These are phyloP conservation scores for Neosilurus mollespiculum DNA, from an alignment of 2,797 vertebrate species.

Conservation along the genomic window DNA sequence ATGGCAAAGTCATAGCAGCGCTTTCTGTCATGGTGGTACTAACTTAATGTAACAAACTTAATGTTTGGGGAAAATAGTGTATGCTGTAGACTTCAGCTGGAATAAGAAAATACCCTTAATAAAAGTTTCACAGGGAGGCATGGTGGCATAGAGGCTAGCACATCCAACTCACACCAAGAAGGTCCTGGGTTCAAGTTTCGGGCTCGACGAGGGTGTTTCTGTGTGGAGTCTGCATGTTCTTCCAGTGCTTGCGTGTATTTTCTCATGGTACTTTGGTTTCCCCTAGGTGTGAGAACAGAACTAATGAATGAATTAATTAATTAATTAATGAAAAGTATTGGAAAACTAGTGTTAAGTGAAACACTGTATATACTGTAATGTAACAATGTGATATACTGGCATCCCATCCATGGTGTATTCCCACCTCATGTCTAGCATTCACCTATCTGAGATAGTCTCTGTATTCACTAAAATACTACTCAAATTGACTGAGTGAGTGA, in stretches of 20 bases:
- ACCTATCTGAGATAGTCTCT: neutral
- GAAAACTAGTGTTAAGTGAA: neutral
- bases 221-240: too few relatives aligned
- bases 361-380: neutral
- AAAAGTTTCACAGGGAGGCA: neutral
- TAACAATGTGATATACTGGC: neutral
- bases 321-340: neutral
- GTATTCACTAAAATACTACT: neutral
- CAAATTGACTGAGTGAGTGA: neutral
- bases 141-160: too few relatives aligned
- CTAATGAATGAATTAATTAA: too few relatives aligned
- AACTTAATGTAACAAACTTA: neutral
- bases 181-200: too few relatives aligned
- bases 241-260: too few relatives aligned
- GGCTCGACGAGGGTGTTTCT: too few relatives aligned
- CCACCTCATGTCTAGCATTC: neutral
- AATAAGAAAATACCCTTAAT: neutral
- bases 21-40: neutral
- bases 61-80: neutral
- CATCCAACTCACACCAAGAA: too few relatives aligned
- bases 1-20: neutral
- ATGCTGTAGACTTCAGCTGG: neutral
- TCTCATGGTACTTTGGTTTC: too few relatives aligned
- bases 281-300: too few relatives aligned
- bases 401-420: neutral